A percentile compares a stretch with the other conserved stretches of the same genome.
Conservation (phyloP, 2,113 vertebrate genomes). For the Syngnathoides biaculeatus region DNA sequence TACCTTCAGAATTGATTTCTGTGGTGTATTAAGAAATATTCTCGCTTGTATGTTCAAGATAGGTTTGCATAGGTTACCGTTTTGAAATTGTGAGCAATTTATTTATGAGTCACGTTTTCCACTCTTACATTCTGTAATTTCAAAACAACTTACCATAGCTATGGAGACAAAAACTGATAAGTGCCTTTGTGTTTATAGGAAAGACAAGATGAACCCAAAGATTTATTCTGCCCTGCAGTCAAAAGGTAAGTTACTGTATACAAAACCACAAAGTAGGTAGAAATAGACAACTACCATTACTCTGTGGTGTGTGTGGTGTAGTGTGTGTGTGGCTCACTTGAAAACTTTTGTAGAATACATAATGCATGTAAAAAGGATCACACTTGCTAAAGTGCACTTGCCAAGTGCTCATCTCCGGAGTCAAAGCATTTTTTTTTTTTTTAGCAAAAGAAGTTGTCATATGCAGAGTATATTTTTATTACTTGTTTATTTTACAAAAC, state of each 20-base stretch:
- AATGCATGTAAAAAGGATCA: constrained; percentile 5
- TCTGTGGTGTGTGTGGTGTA: too few species aligned
- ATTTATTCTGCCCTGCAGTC: constrained; percentile 69
- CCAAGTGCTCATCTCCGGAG: not conserved
- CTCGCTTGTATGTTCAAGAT: too few species aligned
- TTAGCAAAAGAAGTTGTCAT: too few species aligned
- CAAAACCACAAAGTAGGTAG: constrained; percentile 3
- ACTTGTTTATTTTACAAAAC: not conserved
- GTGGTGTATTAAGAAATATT: too few species aligned
- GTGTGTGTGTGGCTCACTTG: not conserved
- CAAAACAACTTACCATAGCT: not conserved
- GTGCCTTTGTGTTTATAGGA: constrained; percentile 73
- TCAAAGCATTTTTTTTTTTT: not conserved
- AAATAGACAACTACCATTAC: not conserved
- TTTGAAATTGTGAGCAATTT: not conserved
- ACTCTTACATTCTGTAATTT: not conserved
- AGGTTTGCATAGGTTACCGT: too few species aligned
- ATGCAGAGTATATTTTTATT: too few species aligned
- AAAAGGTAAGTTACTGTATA: constrained; percentile 78
- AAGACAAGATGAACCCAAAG: constrained; percentile 57
- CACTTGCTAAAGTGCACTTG: not conserved
- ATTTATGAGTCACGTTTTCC: not conserved
- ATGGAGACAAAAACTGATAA: constrained; percentile 24
- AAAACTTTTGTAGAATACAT: not conserved
- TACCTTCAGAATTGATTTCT: too few species aligned